Evolutionary conservation across 2,113 vertebrate species (phyloP).

Genomic region (Campylomormyrus numenius): DNA sequence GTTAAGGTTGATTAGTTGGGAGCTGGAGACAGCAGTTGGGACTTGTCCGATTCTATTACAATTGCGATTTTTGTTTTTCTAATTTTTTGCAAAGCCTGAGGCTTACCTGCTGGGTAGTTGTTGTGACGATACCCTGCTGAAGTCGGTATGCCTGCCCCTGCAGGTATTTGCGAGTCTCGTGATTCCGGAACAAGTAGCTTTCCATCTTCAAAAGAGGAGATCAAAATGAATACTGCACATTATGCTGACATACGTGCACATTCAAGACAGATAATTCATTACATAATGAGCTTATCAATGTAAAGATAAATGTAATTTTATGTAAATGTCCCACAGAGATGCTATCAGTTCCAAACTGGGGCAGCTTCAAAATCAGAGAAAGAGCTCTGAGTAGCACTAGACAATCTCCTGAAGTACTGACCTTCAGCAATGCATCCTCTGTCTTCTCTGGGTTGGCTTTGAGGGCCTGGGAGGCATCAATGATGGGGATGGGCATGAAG

Average conservation of each 20-base stretch:
- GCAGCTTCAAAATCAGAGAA: neutral
- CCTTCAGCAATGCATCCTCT: constrained; percentile 92
- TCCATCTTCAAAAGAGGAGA: constrained; percentile 73
- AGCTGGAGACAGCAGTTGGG: neutral
- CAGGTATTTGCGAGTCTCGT: constrained; percentile 86
- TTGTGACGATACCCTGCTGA: constrained; percentile 94
- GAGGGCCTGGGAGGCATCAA: constrained; percentile 90
- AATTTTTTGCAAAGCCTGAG: neutral
- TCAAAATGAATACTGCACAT: neutral
- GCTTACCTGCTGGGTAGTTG: constrained; percentile 87
- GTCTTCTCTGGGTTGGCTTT: constrained; percentile 91
- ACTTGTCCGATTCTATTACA: neutral
- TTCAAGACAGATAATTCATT: neutral
- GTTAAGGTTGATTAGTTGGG: neutral
- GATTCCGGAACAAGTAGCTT: constrained; percentile 89
- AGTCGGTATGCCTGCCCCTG: constrained; percentile 91
- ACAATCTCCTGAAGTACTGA: constrained; percentile 32
- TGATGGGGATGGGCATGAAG: constrained; percentile 95
- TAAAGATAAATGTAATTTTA: neutral
- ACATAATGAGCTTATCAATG: neutral
- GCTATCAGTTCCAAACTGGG: neutral
- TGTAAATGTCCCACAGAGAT: neutral
- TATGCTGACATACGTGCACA: neutral
- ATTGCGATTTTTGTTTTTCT: neutral
- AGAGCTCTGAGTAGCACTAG: neutral